Percentiles rank a stretch among this genome's conserved stretches.
Conservation (phyloP, 2,888 invertebrate genomes). For the Schizaphis graminum region DNA sequence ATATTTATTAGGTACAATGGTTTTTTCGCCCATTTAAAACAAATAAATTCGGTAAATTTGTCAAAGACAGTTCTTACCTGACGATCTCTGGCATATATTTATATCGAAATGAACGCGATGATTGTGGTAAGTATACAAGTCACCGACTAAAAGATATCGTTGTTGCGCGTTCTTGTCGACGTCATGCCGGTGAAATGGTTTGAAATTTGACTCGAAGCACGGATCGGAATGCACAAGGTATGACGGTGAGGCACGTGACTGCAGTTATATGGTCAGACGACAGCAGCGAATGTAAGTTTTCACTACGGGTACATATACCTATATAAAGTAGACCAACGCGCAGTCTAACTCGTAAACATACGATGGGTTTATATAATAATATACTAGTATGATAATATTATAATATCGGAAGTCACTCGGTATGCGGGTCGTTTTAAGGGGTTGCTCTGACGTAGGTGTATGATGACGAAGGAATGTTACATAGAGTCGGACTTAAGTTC, state of each 20-base stretch:
- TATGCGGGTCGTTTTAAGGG: neutral
- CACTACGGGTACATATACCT: neutral
- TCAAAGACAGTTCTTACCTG: neutral
- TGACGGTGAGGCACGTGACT: neutral
- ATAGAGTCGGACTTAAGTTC: neutral
- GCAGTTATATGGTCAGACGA: neutral
- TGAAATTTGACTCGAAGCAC: neutral
- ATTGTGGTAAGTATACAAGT: neutral
- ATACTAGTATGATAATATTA: neutral
- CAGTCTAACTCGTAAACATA: neutral
- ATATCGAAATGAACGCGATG: neutral
- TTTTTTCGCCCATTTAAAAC: neutral
- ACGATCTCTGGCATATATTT: neutral
- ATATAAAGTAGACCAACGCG: neutral
- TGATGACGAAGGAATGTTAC: neutral
- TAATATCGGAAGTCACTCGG: neutral
- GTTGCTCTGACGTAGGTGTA: neutral
- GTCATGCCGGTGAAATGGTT: neutral
- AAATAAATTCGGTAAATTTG: neutral
- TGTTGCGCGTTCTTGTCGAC: neutral
- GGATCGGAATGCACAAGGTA: neutral
- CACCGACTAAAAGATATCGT: neutral
- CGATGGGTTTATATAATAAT: neutral
- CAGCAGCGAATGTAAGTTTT: neutral
- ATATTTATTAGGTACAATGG: neutral